Evolutionary conservation across 2,888 invertebrate species (phyloP), one percentile per base, ranked within the genome.

Genomic region (Pristionchus entomophagus): DNA sequence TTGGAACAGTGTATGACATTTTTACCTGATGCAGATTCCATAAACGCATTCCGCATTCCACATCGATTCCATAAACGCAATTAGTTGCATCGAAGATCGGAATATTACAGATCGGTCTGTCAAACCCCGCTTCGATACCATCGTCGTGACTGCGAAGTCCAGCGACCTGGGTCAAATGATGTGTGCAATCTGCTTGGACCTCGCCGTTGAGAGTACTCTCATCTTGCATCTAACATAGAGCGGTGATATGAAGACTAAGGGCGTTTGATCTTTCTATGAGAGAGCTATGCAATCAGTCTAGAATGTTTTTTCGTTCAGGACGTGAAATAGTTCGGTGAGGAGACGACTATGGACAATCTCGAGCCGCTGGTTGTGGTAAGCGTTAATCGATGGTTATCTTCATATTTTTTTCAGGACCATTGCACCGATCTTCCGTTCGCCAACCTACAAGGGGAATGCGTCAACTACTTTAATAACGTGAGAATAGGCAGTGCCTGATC

Each of bases 401-500:
- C 14, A 5, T n/a, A 41, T 29, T 6, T 8, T 19, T 69, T 22
- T n/a, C 73, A 73, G 73, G 73, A 73, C 2, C 29, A 41, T n/a
- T 73, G 73, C 73, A 17, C 22, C 73, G 26, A n/a, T 0, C 73
- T 73, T 10, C 41, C 41, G n/a, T 73, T 26, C 41, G n/a, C 41
- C 41, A 73, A 73, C 41, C 73, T 73, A 8, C 73, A 73, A 41
- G 41, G 3, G 10, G 73, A 73, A 41, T 73, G 73, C 73, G 41
- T 41, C 14, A 35, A 73, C 45, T 73, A 73, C 41, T n/a, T 73
- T 41, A 73, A 41, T 22, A 17, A 5, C 0, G 69, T 69, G 19
- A 38, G 73, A n/a, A n/a, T n/a, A n/a, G n/a, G n/a, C n/a, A n/a
- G n/a, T n/a, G n/a, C n/a, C n/a, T n/a, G n/a, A n/a, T n/a, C n/a